phyloP scores from a whole-genome alignment of 2,888 invertebrate genomes.

The Rhaphigaster nebulosa region DNA sequence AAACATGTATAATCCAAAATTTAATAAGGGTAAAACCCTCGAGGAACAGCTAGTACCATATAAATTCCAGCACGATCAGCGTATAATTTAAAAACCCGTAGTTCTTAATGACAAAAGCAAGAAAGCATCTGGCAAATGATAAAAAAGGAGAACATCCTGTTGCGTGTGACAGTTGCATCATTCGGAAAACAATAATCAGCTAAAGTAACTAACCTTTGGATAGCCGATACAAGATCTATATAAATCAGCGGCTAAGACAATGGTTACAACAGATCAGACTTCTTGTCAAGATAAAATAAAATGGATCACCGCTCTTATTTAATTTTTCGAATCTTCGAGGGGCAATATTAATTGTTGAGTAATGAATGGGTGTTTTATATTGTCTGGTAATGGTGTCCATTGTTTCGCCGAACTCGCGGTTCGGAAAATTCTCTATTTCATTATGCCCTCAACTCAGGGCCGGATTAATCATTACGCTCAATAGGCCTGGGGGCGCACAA shows the following conservation, averaged over 20 bases:
- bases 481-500: too few relatives aligned
- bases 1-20: neutral
- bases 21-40: neutral
- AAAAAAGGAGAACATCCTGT: neutral
- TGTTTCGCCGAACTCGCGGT: neutral
- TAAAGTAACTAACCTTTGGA: conserved; percentile 16
- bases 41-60: too few relatives aligned
- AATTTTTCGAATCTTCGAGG: neutral
- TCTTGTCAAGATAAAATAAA: conserved; percentile 18
- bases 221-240: neutral
- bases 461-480: too few relatives aligned
- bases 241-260: conserved; percentile 2
- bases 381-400: neutral
- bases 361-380: neutral
- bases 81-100: neutral
- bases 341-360: neutral
- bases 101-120: neutral
- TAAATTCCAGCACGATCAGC: too few relatives aligned
- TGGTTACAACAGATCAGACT: neutral
- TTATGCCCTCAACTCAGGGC: too few relatives aligned
- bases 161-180: neutral
- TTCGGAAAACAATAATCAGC: conserved; percentile 9
- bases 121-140: neutral
- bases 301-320: conserved; percentile 1
- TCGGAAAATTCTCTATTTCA: neutral